A percentile compares a stretch with the other conserved stretches of the same genome.
phyloP scores from a whole-genome alignment of 2,113 vertebrate species.

The Calyptommatus sinebrachiatus region DNA sequence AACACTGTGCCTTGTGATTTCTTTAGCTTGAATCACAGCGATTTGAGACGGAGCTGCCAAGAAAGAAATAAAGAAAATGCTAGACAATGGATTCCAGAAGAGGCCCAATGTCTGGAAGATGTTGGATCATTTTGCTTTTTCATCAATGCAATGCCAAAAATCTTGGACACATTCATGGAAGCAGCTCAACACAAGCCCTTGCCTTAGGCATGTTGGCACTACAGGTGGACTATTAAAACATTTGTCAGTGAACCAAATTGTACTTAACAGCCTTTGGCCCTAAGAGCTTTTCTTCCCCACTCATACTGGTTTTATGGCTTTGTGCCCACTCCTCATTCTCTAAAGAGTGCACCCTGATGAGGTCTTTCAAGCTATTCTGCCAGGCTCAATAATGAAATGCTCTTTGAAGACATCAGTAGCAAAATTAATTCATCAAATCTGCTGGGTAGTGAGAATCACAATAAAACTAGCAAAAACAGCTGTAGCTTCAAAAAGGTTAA shows the following conservation, averaged over 20 bases:
- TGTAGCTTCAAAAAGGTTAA: not conserved
- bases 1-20: conserved; percentile 94
- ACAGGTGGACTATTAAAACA: not conserved
- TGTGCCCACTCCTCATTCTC: not conserved
- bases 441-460: not conserved
- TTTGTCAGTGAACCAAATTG: not conserved
- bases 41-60: conserved; percentile 89
- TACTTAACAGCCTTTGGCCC: not conserved
- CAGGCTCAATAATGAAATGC: not conserved
- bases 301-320: not conserved
- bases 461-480: not conserved
- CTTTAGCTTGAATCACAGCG: conserved; percentile 90
- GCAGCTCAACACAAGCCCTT: not conserved
- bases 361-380: conserved; percentile 1
- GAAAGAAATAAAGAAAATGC: not conserved
- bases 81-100: fast-evolving
- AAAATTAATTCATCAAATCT: conserved; percentile 2
- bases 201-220: conserved; percentile 16
- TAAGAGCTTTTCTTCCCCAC: not conserved
- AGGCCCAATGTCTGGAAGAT: not conserved
- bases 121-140: conserved; percentile 8
- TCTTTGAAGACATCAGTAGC: not conserved
- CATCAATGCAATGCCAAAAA: not conserved
- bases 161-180: conserved; percentile 15
- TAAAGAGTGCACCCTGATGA: not conserved